phyloP scores from a whole-genome alignment of 2,113 vertebrate genomes.

The Zosterops japonicus region DNA sequence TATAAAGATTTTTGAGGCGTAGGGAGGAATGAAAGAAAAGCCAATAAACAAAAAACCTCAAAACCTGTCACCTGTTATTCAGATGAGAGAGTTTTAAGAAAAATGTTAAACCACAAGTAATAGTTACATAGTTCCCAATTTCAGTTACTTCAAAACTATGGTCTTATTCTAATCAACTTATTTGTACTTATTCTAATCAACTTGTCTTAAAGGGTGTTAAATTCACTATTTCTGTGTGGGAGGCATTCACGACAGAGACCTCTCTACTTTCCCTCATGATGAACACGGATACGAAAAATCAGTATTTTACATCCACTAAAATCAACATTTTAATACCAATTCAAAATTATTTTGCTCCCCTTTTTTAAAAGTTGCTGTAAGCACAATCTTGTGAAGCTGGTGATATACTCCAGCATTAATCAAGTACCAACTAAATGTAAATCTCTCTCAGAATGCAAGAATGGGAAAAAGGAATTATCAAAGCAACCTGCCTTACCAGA shows the following conservation, averaged over 20 bases:
- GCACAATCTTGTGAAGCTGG: neutral
- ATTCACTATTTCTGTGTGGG: neutral
- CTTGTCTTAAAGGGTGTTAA: neutral
- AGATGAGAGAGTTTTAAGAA: neutral
- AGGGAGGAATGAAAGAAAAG: neutral
- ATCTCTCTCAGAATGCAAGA: neutral
- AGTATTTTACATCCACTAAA: neutral
- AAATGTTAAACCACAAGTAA: neutral
- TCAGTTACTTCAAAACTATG: neutral
- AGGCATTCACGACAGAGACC: neutral
- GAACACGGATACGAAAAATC: neutral
- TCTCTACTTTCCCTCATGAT: neutral
- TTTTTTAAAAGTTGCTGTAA: neutral
- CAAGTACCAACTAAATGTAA: neutral
- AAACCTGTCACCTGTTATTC: neutral
- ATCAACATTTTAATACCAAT: neutral
- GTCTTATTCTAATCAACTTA: neutral
- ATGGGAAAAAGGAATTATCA: neutral
- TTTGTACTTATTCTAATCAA: neutral
- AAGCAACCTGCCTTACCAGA: neutral
- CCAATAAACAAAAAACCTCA: neutral
- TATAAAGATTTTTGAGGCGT: neutral
- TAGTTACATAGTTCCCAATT: neutral
- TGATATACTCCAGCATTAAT: neutral
- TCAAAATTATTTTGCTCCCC: neutral